phyloP scores from a whole-genome alignment of 30 jellyfish, hydroid and myxozoan species.

The Aurelia aurita region DNA sequence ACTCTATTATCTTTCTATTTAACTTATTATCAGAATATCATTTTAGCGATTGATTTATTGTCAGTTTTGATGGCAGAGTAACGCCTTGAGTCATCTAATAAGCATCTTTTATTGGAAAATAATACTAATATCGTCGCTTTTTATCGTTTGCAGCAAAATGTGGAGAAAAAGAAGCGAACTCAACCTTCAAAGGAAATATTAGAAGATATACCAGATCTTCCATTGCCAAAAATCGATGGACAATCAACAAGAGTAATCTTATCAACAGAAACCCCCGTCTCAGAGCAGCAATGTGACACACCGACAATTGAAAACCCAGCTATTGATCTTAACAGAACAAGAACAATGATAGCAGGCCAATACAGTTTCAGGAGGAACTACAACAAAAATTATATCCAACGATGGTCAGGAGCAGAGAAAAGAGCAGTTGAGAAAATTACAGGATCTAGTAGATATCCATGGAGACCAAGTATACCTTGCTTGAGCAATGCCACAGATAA shows the following conservation, averaged over 20 bases:
- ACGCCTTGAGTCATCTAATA: too few relatives aligned
- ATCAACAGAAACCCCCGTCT: slow-evolving; percentile 12
- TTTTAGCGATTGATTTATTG: too few relatives aligned
- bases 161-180: slow-evolving; percentile 45
- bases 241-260: slow-evolving; percentile 71
- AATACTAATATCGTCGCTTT: slow-evolving; percentile 1
- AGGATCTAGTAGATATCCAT: slow-evolving; percentile 76
- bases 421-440: slow-evolving; percentile 67
- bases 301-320: slow-evolving; percentile 65
- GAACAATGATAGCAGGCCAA: slow-evolving; percentile 86
- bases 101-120: neutral
- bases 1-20: too few relatives aligned
- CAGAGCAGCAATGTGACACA: slow-evolving; percentile 45
- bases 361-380: slow-evolving; percentile 76
- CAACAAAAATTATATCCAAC: slow-evolving; percentile 66
- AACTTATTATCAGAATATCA: too few relatives aligned
- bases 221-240: slow-evolving; percentile 76
- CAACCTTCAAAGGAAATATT: neutral
- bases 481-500: slow-evolving; percentile 72
- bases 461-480: slow-evolving; percentile 87
- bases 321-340: slow-evolving; percentile 54
- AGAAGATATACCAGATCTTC: slow-evolving; percentile 63
- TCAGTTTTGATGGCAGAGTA: too few relatives aligned
- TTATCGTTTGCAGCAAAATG: slow-evolving; percentile 50
- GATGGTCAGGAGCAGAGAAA: slow-evolving; percentile 85